Evolutionary conservation across 2,797 vertebrate species (phyloP).

Genomic region (Dermochelys coriacea): DNA sequence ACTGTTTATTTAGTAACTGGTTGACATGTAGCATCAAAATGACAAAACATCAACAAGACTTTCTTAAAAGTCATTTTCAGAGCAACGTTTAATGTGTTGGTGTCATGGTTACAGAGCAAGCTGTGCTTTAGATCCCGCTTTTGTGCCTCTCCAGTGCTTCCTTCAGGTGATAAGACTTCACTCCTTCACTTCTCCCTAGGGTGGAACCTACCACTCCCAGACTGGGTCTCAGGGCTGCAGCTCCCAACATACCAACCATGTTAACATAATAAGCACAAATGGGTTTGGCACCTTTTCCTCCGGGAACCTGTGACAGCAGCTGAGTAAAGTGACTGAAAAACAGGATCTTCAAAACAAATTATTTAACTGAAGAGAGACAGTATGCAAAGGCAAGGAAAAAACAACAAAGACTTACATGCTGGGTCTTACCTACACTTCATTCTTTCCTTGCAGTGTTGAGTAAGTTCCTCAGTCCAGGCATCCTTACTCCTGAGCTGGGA

Average conservation of each 20-base stretch:
- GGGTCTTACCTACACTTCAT: not conserved
- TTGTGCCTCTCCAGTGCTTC: not conserved
- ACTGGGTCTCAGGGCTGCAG: not conserved
- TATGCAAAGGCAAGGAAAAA: too few species aligned
- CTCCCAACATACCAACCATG: too few species aligned
- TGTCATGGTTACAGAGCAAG: too few species aligned
- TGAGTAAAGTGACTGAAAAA: too few species aligned
- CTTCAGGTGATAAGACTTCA: not conserved
- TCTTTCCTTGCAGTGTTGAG: not conserved
- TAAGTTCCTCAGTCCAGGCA: not conserved
- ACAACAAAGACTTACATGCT: not conserved
- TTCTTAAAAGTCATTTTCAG: not conserved
- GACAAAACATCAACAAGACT: not conserved
- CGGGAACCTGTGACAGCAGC: too few species aligned
- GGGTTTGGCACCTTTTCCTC: too few species aligned
- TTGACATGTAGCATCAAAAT: not conserved
- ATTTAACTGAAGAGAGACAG: too few species aligned
- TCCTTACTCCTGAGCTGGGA: not conserved
- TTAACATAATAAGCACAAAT: too few species aligned
- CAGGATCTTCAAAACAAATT: too few species aligned
- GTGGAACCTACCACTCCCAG: too few species aligned
- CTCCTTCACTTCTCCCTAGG: not conserved
- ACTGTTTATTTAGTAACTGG: not conserved
- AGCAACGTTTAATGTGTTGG: not conserved
- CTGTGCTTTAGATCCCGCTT: not conserved